Percentiles rank a stretch among this genome's conserved stretches.
phyloP scores from a whole-genome alignment of 2,797 vertebrate genomes.

The Bryconaethiops microstoma region DNA sequence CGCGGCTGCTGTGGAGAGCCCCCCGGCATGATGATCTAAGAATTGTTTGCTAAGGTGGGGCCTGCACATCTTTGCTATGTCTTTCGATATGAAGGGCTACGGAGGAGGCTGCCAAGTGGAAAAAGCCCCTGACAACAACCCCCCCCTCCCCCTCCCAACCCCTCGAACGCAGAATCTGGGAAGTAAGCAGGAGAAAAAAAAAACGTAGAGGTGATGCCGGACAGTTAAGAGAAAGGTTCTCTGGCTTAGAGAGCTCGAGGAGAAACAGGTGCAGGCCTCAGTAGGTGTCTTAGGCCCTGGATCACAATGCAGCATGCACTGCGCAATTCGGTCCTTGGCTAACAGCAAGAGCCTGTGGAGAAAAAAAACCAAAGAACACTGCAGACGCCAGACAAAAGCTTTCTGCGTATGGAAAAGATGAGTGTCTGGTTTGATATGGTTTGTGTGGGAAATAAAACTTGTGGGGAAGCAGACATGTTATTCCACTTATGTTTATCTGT shows the following conservation, averaged over 20 bases:
- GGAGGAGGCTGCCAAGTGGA: slow-evolving; percentile 21
- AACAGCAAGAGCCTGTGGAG: slow-evolving; percentile 36
- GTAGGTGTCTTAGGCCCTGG: slow-evolving; percentile 54
- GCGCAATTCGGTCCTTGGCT: slow-evolving; percentile 38
- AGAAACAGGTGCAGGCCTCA: slow-evolving; percentile 60
- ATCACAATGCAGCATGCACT: slow-evolving; percentile 47
- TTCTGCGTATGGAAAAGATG: background rate
- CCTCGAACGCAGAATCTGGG: background rate
- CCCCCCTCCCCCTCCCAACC: background rate
- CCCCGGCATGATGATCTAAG: slow-evolving; percentile 1
- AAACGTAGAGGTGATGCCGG: slow-evolving; percentile 16
- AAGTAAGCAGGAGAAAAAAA: background rate
- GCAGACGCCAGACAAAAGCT: slow-evolving; percentile 37
- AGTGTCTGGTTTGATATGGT: slow-evolving; percentile 33
- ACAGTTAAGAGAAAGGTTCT: background rate
- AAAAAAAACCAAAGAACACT: background rate
- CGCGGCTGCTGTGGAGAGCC: background rate
- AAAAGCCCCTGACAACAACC: background rate
- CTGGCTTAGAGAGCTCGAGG: slow-evolving; percentile 34
- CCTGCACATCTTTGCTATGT: background rate
- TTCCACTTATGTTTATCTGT: slow-evolving; percentile 46
- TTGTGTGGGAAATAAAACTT: slow-evolving; percentile 51
- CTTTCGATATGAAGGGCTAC: slow-evolving; percentile 6
- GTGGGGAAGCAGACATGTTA: slow-evolving; percentile 27
- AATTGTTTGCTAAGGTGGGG: slow-evolving; percentile 2